phyloP scores from a whole-genome alignment of 1,140 invertebrate species.

The Scylla paramamosain region DNA sequence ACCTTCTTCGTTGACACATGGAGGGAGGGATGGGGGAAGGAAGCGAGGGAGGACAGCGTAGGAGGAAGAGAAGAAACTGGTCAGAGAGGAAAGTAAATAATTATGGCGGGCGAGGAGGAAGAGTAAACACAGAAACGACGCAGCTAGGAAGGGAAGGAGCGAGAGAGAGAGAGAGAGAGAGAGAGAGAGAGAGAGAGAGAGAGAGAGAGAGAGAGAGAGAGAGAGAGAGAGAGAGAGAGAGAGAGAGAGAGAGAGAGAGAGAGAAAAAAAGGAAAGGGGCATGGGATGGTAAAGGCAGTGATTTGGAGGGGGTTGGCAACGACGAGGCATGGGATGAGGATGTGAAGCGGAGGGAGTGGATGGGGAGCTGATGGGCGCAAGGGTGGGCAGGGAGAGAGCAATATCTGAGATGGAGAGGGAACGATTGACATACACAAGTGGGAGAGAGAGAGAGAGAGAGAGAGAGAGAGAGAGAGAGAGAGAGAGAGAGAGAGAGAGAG shows the following conservation, averaged over 20 bases:
- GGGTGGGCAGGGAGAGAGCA: no score
- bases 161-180: neutral
- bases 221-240: neutral
- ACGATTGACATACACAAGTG: no score
- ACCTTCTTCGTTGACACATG: no score
- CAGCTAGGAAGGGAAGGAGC: neutral
- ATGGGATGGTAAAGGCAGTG: neutral
- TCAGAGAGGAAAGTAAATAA: neutral
- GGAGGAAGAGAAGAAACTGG: neutral
- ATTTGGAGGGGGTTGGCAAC: neutral
- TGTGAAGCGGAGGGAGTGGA: neutral
- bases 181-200: neutral
- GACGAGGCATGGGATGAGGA: neutral
- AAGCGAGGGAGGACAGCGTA: neutral
- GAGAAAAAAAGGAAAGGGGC: neutral
- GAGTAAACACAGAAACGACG: no score
- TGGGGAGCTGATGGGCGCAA: neutral
- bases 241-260: neutral
- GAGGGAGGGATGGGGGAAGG: neutral
- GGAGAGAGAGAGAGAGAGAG: no score
- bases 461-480: no score
- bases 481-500: no score
- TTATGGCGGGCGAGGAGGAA: neutral
- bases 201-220: neutral
- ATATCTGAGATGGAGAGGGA: neutral